A percentile compares a stretch with the other conserved stretches of the same genome.
These are phyloP conservation scores for Amphipyra tragopoginis DNA, from an alignment of 2,888 invertebrate species.

Conservation along the genomic window DNA sequence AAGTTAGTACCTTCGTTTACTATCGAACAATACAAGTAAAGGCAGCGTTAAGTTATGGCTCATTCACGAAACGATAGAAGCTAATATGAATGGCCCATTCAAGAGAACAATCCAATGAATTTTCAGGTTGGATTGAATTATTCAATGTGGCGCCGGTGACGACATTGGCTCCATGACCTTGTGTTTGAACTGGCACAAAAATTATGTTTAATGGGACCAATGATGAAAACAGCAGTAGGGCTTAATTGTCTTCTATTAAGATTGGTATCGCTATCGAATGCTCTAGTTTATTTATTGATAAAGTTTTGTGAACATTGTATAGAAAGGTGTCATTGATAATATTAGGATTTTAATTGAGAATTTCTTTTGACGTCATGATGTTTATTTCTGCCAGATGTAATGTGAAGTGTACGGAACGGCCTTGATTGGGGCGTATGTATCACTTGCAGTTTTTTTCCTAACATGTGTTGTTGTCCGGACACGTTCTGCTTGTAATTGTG, in stretches of 20 bases:
- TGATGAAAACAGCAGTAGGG: conserved; percentile 56
- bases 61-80: background rate
- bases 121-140: conserved; percentile 9
- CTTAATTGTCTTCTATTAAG: conserved; percentile 54
- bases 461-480: background rate
- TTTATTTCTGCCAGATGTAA: background rate
- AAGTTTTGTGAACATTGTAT: background rate
- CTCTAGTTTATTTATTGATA: conserved; percentile 24
- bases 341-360: conserved; percentile 3
- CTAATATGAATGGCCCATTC: background rate
- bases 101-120: conserved; percentile 9
- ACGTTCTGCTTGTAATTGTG: background rate
- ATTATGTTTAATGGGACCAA: conserved; percentile 46
- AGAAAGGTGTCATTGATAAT: no score
- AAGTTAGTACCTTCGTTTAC: background rate
- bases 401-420: background rate
- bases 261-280: conserved; percentile 33
- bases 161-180: conserved; percentile 17
- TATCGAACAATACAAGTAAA: background rate
- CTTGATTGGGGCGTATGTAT: no score
- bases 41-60: background rate
- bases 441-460: no score
- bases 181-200: conserved; percentile 36
- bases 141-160: conserved; percentile 2
- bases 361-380: background rate